These are phyloP conservation scores for Drosophila parthenogenetica DNA, from an alignment of 2,888 invertebrate species.

Conservation along the genomic window DNA sequence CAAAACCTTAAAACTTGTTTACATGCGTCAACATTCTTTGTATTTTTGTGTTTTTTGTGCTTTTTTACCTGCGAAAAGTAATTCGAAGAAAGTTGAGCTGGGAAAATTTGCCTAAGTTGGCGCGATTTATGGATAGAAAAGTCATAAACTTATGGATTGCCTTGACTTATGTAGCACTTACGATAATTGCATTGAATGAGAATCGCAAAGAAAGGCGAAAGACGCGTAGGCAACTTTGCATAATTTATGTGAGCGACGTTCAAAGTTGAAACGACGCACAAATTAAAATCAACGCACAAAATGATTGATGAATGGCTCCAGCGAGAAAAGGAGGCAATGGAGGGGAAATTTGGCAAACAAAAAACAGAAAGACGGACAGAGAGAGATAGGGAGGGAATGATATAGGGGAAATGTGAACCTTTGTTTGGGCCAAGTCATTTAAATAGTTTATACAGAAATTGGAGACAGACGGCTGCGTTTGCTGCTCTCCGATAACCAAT, in stretches of 20 bases:
- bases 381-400: not conserved
- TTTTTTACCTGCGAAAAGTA: slow-evolving; percentile 34
- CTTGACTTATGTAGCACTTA: slow-evolving; percentile 75
- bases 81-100: slow-evolving; percentile 48
- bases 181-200: slow-evolving; percentile 75
- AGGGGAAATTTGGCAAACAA: not conserved
- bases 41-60: slow-evolving; percentile 15
- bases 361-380: no score
- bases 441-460: slow-evolving; percentile 57
- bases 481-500: slow-evolving; percentile 50
- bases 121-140: slow-evolving; percentile 73
- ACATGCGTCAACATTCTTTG: slow-evolving; percentile 46
- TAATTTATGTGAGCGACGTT: slow-evolving; percentile 72
- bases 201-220: slow-evolving; percentile 35
- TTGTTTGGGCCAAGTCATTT: slow-evolving; percentile 53
- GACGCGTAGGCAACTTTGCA: slow-evolving; percentile 66
- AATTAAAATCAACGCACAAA: slow-evolving; percentile 79
- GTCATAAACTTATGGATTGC: slow-evolving; percentile 79
- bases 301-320: slow-evolving; percentile 72
- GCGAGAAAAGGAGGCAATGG: not conserved
- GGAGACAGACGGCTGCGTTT: slow-evolving; percentile 23
- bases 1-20: slow-evolving; percentile 50
- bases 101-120: slow-evolving; percentile 63
- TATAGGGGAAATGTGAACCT: slow-evolving; percentile 16
- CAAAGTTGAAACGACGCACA: slow-evolving; percentile 76